Evolutionary conservation across 1,140 invertebrate genomes (phyloP).

Genomic region (Akabosia matsudoensis): DNA sequence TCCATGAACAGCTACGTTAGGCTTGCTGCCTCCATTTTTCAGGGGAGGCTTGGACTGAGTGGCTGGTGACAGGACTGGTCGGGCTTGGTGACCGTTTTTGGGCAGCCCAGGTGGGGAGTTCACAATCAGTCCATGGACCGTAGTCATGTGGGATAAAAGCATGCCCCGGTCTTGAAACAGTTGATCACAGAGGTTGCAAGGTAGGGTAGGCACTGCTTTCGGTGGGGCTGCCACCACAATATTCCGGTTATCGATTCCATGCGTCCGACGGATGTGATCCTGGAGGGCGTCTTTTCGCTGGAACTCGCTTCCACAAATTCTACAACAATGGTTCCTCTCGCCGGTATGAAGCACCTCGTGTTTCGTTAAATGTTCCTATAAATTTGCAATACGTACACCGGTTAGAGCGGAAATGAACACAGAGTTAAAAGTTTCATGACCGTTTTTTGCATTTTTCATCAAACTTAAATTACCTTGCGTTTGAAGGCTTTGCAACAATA

Average conservation of each 20-base stretch:
- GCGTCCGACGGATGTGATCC: conserved; percentile 41
- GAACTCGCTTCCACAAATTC: conserved; percentile 39
- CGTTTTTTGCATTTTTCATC: not conserved
- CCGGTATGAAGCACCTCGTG: conserved; percentile 40
- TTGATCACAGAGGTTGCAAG: conserved; percentile 44
- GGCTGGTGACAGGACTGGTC: not conserved
- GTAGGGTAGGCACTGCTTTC: conserved; percentile 18
- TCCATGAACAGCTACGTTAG: not conserved
- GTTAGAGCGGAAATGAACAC: too few relatives aligned
- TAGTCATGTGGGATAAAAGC: conserved; percentile 1
- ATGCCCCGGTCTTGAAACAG: not conserved
- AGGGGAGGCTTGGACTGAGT: not conserved
- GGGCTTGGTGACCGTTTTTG: not conserved
- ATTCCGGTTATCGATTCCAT: conserved; percentile 21
- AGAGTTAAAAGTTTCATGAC: conserved; percentile 7
- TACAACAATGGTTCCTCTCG: conserved; percentile 37
- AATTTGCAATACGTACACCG: too few relatives aligned
- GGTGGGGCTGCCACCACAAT: not conserved
- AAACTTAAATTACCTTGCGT: conserved; percentile 22
- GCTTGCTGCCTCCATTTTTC: not conserved
- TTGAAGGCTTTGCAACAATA: conserved; percentile 39
- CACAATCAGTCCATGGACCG: conserved; percentile 14
- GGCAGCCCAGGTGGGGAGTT: conserved; percentile 1
- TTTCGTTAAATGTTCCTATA: conserved; percentile 41
- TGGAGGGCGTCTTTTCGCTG: conserved; percentile 38